Conservation (phyloP, 1,140 invertebrate species). For the Cyclina sinensis region DNA sequence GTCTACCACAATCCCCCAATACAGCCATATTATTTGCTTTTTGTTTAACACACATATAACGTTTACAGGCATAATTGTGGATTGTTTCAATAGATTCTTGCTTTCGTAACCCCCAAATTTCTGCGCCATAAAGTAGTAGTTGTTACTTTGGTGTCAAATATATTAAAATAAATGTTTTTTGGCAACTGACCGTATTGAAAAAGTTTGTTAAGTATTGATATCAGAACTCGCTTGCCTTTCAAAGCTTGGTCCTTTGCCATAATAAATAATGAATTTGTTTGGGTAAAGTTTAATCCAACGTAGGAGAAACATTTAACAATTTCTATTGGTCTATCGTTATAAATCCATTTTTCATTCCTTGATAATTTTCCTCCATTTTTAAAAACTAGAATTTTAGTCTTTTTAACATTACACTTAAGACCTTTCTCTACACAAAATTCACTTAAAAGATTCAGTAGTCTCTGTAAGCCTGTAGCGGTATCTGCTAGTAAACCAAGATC, state of each 20-base stretch:
- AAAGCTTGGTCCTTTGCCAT: neutral
- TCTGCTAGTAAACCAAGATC: neutral
- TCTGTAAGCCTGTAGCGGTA: conserved; percentile 22
- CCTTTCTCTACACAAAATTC: neutral
- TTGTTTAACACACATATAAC: neutral
- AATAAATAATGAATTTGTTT: neutral
- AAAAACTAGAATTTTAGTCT: conserved; percentile 22
- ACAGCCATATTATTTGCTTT: neutral
- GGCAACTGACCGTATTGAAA: neutral
- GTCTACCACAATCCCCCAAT: no score
- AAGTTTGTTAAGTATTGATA: neutral
- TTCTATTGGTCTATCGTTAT: neutral
- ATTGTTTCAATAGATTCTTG: neutral
- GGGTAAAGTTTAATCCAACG: neutral
- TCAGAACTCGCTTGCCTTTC: neutral
- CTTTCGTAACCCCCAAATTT: neutral
- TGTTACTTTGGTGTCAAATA: conserved; percentile 17
- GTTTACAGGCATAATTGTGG: conserved; percentile 10
- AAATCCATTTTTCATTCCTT: neutral
- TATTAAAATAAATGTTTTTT: neutral
- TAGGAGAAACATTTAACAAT: neutral
- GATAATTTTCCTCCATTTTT: neutral
- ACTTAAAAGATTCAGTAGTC: neutral
- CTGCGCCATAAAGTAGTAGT: neutral
- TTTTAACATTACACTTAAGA: neutral